Percentiles rank a stretch among this genome's conserved stretches.
These are phyloP conservation scores for Chroicocephalus ridibundus DNA, from an alignment of 2,113 vertebrate genomes.

Conservation along the genomic window DNA sequence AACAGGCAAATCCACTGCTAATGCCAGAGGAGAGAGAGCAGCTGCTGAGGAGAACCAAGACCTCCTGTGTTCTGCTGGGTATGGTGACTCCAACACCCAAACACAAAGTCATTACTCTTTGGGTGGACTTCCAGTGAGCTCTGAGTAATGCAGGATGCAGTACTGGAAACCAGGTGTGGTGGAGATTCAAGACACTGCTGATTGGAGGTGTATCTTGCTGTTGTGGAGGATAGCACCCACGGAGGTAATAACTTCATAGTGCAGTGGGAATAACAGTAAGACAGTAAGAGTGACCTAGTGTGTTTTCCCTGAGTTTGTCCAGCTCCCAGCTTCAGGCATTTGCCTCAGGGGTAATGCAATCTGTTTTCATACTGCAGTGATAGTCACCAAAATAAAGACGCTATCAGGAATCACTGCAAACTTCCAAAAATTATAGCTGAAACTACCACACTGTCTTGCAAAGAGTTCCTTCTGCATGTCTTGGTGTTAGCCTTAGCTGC, in stretches of 20 bases:
- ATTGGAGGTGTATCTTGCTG: background rate
- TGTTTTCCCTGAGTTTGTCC: background rate
- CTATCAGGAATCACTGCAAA: background rate
- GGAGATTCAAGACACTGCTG: background rate
- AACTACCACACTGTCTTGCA: background rate
- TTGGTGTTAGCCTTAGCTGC: background rate
- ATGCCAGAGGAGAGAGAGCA: background rate
- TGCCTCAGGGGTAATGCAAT: background rate
- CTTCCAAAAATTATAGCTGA: background rate
- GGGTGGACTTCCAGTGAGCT: background rate
- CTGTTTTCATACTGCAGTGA: background rate
- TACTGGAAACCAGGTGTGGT: background rate
- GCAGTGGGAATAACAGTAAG: background rate
- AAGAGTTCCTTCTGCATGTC: background rate
- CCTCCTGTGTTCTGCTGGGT: background rate
- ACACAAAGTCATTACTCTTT: background rate
- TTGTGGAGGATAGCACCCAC: background rate
- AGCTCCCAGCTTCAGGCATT: background rate
- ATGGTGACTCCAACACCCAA: background rate
- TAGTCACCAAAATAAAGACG: background rate
- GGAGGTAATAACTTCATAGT: background rate
- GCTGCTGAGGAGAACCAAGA: background rate
- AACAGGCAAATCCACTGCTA: background rate
- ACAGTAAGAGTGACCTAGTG: background rate
- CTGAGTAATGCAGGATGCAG: background rate